A percentile compares a stretch with the other conserved stretches of the same genome.
These are phyloP conservation scores for Amazona vittata DNA, from an alignment of 2,113 vertebrate genomes.

Conservation along the genomic window DNA sequence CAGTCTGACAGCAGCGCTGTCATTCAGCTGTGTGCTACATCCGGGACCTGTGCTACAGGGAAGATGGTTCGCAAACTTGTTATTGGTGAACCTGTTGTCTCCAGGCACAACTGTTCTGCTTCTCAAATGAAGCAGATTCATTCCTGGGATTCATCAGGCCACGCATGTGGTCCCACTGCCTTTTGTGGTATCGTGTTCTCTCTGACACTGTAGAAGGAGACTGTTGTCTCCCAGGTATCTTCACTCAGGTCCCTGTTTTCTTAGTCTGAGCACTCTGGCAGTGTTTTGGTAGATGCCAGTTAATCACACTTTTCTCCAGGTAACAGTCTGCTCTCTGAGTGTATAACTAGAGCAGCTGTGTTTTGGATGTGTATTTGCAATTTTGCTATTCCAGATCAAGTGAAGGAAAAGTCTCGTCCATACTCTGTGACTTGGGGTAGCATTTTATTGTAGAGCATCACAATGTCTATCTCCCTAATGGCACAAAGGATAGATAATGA, in stretches of 20 bases:
- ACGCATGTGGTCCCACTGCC: rapidly evolving
- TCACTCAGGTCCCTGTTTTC: neutral
- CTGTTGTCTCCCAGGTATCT: neutral
- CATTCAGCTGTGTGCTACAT: neutral
- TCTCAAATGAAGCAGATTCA: neutral
- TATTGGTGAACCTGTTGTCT: neutral
- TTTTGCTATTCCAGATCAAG: neutral
- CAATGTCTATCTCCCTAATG: neutral
- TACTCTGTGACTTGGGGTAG: neutral
- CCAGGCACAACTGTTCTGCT: neutral
- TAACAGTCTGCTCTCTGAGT: neutral
- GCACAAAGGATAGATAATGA: neutral
- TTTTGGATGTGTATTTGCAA: neutral
- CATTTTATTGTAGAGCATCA: neutral
- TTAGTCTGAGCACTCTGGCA: too few species aligned
- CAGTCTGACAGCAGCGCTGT: neutral
- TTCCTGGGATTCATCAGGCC: neutral
- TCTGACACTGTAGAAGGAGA: neutral
- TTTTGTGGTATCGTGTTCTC: neutral
- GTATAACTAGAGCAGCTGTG: neutral
- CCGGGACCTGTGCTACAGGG: neutral
- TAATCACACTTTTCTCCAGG: neutral
- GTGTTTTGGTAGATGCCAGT: neutral
- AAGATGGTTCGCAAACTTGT: neutral
- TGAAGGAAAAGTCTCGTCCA: neutral